Base-by-base conservation (phyloP, 37 sponge, comb jelly and placozoan genomes). In the Aplysina aerophoba region DNA sequence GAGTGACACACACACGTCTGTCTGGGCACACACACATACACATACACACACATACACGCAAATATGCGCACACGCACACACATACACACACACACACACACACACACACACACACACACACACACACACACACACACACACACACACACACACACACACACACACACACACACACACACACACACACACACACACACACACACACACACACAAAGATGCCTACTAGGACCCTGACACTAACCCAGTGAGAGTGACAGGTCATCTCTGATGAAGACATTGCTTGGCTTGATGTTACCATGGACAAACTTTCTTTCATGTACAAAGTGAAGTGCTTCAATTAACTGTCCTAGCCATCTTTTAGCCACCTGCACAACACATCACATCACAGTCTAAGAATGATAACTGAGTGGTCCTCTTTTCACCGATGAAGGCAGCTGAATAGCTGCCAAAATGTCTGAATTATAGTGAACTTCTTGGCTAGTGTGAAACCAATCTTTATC, bases 291-390 rank as follows among this genome's bases (percentile, higher is more conserved):
- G 71, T 94, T 88, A 4, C 90, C 81, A 81, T 95, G 95, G 25
- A 92, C 89, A 57, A 87, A 57, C 15, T 65, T 24, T 73, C 80
- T 83, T 8, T 79, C 62, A 61, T 97, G 97, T 1, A 94, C 81
- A 80, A 90, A 94, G 69, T 41, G 34, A 31, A 97, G 83, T 0
- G 91, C 97, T 24, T 95, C 95, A 0, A 94, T 34, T 74, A 97
- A 83, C 83, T 97, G 97, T 0, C 95, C 95, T 36, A 90, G 22
- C 97, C 97, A 97, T 69, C 90, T 97, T 85, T 84, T 90, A 17
- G 94, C 39, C 20, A 92, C 55, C 84, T 92, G 81, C 41, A 81
- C 35, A 30, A 31, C 84, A 63, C 24, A 24, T 24, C 50, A 44
- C 50, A 44, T 8, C 50, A 28, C 5, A 30, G 28, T n/a, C n/a